Evolutionary conservation across 2,797 vertebrate genomes (phyloP).

Genomic region (Poeciliopsis infans): DNA sequence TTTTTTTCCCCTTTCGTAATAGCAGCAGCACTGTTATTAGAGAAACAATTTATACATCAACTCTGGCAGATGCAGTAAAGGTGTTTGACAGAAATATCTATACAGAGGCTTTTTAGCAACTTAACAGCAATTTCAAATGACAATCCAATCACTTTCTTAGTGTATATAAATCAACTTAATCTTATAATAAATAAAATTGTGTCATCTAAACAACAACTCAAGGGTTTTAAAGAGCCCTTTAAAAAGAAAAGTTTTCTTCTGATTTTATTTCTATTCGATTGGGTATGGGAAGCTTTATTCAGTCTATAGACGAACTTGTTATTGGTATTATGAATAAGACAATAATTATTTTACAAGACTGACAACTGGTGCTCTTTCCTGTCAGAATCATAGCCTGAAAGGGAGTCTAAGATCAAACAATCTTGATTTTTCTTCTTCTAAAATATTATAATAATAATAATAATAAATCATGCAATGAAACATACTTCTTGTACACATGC

Average conservation of each 20-base stretch:
- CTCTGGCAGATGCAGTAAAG: slow-evolving; percentile 31
- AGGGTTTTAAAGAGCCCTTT: not conserved
- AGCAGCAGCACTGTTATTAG: slow-evolving; percentile 59
- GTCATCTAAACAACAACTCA: not conserved
- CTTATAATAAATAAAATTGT: not conserved
- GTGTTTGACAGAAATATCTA: slow-evolving; percentile 19
- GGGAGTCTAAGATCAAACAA: not conserved
- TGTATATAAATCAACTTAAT: not conserved
- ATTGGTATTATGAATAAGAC: not conserved
- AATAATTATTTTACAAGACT: not conserved
- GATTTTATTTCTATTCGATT: not conserved
- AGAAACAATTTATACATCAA: slow-evolving; percentile 35
- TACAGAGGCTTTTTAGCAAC: not conserved
- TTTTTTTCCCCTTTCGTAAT: slow-evolving; percentile 36
- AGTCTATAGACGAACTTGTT: not conserved
- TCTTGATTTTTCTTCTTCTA: too few relatives aligned
- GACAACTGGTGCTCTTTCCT: not conserved
- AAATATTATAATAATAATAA: too few relatives aligned
- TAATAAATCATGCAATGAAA: too few relatives aligned
- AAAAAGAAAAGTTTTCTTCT: not conserved
- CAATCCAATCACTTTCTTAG: not conserved
- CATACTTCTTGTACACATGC: too few relatives aligned
- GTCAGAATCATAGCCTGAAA: not conserved
- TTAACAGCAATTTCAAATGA: not conserved
- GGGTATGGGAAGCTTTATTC: not conserved